phyloP scores from a whole-genome alignment of 2,888 invertebrate species.

The Drosophila mulleri region DNA sequence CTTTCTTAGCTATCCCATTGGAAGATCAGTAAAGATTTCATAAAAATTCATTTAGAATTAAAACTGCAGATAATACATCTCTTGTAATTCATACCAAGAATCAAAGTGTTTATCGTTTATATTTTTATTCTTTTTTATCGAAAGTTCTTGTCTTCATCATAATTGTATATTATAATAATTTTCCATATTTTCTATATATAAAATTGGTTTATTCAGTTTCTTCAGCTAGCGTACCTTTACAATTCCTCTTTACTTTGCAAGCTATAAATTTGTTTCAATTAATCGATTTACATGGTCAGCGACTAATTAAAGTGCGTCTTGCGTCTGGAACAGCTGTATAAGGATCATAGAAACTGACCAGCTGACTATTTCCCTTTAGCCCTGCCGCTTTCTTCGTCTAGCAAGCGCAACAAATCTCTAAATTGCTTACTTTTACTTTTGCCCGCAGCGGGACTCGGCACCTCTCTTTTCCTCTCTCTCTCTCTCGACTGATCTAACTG shows the following conservation, averaged over 20 bases:
- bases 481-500: conserved; percentile 12
- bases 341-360: conserved; percentile 40
- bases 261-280: conserved; percentile 49
- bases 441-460: conserved; percentile 22
- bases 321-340: conserved; percentile 51
- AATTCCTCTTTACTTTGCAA: conserved; percentile 21
- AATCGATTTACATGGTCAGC: conserved; percentile 70
- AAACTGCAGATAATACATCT: too few species aligned
- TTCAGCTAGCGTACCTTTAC: neutral
- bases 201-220: neutral
- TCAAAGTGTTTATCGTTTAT: too few species aligned
- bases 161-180: too few species aligned
- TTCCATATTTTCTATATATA: too few species aligned
- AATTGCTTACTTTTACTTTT: conserved; percentile 79
- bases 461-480: neutral
- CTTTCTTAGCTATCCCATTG: too few species aligned
- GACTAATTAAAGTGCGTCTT: conserved; percentile 57
- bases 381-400: conserved; percentile 49
- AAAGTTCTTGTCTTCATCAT: too few species aligned
- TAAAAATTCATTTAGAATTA: too few species aligned
- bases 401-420: conserved; percentile 71
- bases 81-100: too few species aligned
- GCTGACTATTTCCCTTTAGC: conserved; percentile 51
- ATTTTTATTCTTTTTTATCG: too few species aligned
- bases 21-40: too few species aligned